Evolutionary conservation across 2,113 vertebrate species (phyloP), one percentile per base, ranked within the genome.

Genomic region (Elephantulus edwardii): DNA sequence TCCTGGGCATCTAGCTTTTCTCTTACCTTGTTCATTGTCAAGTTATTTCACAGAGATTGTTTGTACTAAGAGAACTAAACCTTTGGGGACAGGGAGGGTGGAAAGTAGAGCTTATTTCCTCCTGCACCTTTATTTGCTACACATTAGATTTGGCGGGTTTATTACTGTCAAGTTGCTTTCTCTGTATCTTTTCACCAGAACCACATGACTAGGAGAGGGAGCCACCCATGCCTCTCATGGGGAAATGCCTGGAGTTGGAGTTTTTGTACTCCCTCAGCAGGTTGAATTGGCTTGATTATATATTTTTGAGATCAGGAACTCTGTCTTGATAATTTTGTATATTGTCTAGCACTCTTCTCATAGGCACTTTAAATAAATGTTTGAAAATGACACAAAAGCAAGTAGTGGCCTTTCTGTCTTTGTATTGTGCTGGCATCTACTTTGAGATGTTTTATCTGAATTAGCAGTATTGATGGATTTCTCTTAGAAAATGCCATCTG

Each of bases 231-330:
- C 22, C 56, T 86, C 48, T 89, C 22, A 14, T 86, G 77, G n/a
- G n/a, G 30, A 54, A 83, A 90, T 86, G 46, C 24, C 22, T 42
- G 40, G 6, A 93, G 46, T 64, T 82, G 76, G 42, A 86, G 7
- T 86, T 94, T 90, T 83, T 86, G 46, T 84, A 54, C 11, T 6
- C 46, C 40, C 64, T 79, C 12, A 88, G 52, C 24, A 48, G 75
- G 90, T 35, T 88, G 80, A 71, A 52, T 78, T 92, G 89, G 28
- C 44, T 42, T 86, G 44, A 60, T 44, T 56, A n/a, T 92, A 8
- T 82, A 20, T 76, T 91, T 94, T 92, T 93, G 35, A 80, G 68
- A 35, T 86, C 48, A 83, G 38, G 44, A 40, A 81, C 54, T 94
- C 1, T 79, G 24, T 88, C 30, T 88, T 79, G 28, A 82, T 90